Base-by-base conservation (phyloP, 37 sponge, comb jelly and placozoan genomes). In the Agelas oroides region DNA sequence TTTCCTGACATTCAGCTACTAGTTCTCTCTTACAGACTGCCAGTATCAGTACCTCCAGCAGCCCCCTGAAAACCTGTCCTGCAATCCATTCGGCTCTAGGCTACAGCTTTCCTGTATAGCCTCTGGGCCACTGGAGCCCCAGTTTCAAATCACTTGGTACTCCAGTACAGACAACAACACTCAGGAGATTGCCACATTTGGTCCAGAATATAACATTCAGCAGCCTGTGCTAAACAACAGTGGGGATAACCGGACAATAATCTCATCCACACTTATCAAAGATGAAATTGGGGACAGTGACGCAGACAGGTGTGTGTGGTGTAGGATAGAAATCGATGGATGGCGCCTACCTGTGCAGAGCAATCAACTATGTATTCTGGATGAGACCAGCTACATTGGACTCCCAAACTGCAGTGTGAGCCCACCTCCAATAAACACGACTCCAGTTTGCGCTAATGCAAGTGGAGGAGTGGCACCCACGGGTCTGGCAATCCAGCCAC, bases 31-130 rank as follows among this genome's bases (percentile, higher is more conserved):
- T 61, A 12, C 25, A 61, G n/a, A 61, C 5, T 27, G 25, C 62
- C 62, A 14, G 62, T 12, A 73, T 75, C 54, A 73, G 62, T 84
- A 59, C 25, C 37, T 46, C 31, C 63, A 62, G 54, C 75, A 74
- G 2, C 84, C 84, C 20, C 15, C 0, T 21, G 33, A 46, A 12
- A 15, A 41, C 0, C 65, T 84, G 33, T 54, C 15, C 24, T 84
- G 84, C 63, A 62, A 84, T 40, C 84, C 84, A 28, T 25, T 34
- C 8, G 70, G 81, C 35, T 70, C 70, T 53, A 17, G n/a, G 57
- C 70, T 80, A 57, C 81, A 80, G 55, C 35, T 80, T 20, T 70
- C 34, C 70, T 80, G 81, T 32, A 32, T 18, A 1, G 55, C 59
- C 1, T 46, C 58, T 57, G 81, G 81, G 12, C 81, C 81, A 0